Percentiles rank a stretch among this genome's conserved stretches.
These are phyloP conservation scores for Toxotes jaculatrix DNA, from an alignment of 2,113 vertebrate genomes.

Conservation along the genomic window DNA sequence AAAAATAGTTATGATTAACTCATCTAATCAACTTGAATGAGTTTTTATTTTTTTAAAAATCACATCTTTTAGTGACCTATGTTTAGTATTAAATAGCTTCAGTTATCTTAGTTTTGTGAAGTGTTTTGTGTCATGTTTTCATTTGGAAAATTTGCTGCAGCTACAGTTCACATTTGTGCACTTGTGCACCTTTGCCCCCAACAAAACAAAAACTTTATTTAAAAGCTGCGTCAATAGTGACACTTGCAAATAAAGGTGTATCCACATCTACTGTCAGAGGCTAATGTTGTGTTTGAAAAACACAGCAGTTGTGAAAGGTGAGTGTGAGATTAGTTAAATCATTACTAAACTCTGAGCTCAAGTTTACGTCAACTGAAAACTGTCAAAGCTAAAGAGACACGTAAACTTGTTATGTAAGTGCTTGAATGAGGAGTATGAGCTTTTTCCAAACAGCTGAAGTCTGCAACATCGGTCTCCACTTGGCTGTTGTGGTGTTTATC, in stretches of 20 bases:
- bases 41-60: too few relatives aligned
- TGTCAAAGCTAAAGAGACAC: neutral
- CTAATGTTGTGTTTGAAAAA: neutral
- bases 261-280: neutral
- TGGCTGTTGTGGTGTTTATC: conserved; percentile 24
- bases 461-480: conserved; percentile 44
- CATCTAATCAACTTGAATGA: too few relatives aligned
- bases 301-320: neutral
- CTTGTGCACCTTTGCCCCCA: neutral
- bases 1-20: too few relatives aligned
- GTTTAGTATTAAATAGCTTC: neutral
- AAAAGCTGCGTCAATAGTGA: neutral
- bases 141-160: neutral
- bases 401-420: neutral
- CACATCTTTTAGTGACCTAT: too few relatives aligned
- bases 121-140: neutral
- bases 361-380: neutral
- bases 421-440: conserved; percentile 33
- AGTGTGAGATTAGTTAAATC: neutral
- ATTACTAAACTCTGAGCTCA: neutral
- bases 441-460: conserved; percentile 48
- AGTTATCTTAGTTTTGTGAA: too few relatives aligned
- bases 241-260: neutral
- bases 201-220: neutral
- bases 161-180: neutral